phyloP scores from a whole-genome alignment of 2,797 vertebrate species.

The Distichodus sexfasciatus region DNA sequence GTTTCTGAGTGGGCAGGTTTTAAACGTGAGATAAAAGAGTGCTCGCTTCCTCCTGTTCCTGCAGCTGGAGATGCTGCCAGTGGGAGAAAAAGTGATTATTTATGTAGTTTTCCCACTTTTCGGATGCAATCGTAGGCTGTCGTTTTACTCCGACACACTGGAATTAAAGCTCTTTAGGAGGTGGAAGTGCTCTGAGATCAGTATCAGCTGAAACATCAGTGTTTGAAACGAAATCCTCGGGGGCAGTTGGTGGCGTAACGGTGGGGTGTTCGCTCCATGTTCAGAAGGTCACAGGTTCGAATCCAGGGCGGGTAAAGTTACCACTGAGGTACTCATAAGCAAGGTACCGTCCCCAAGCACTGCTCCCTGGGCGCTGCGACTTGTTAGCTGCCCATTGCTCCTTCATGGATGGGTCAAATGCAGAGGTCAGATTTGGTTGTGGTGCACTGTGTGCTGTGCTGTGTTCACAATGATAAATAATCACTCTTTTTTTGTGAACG shows the following conservation, averaged over 20 bases:
- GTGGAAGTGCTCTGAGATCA: conserved; percentile 19
- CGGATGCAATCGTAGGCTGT: conserved; percentile 28
- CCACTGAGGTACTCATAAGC: too few relatives aligned
- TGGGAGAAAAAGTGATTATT: conserved; percentile 28
- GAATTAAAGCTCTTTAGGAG: conserved; percentile 40
- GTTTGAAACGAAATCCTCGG: conserved; percentile 31
- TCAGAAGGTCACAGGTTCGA: too few relatives aligned
- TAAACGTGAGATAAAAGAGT: conserved; percentile 30
- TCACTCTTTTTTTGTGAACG: too few relatives aligned
- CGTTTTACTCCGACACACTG: conserved; percentile 17
- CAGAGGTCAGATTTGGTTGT: too few relatives aligned
- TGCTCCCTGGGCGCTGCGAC: too few relatives aligned
- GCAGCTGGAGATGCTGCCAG: conserved; percentile 41
- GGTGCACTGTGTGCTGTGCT: too few relatives aligned
- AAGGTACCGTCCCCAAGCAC: too few relatives aligned
- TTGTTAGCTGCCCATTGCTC: too few relatives aligned
- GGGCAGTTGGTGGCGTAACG: too few relatives aligned
- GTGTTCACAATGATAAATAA: too few relatives aligned
- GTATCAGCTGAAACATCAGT: conserved; percentile 16
- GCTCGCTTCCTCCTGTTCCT: conserved; percentile 22
- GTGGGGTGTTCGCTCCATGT: too few relatives aligned
- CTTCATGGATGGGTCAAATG: conserved; percentile 19
- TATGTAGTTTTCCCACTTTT: conserved; percentile 41
- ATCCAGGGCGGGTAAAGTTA: too few relatives aligned
- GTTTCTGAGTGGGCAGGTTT: conserved; percentile 30